Base-by-base conservation (phyloP, 2,797 vertebrate genomes). In the Enteromius argenteus region DNA sequence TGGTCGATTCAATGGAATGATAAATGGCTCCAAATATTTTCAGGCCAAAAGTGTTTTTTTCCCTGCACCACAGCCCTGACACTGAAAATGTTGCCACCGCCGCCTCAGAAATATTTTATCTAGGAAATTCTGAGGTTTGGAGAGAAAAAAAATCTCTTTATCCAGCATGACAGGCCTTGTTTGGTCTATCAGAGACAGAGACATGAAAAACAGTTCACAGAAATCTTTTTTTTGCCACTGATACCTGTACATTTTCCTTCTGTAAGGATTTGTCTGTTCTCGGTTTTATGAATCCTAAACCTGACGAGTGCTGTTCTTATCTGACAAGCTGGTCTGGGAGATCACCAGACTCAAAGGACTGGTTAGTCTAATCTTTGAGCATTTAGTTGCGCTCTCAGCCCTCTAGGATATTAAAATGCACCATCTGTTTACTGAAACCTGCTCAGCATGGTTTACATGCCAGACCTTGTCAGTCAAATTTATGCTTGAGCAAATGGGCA, bases 301-400 rank as follows among this genome's bases (percentile, higher is more conserved):
- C 85, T 86, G 89, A 87, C 91, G 75, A 91, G 90, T 91, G 90
- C 89, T 89, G 87, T 89, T 89, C 90, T 92, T 90, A 91, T 92
- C 90, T 91, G 89, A 90, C 71, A 83, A 32, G 68, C 37, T 32
- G 69, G 39, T 81, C 53, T 79, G 35, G 15, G 32, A 78, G 79
- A 84, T 84, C 81, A 84, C 60, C 9, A 53, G 72, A 46, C 49
- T 90, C 85, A 87, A 85, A 79, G 67, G 83, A 60, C 74, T 86
- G 79, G 90, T 91, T 92, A 91, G 90, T 87, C 81, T 79, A 62
- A 79, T 44, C 79, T 78, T 80, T 64, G 44, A 76, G 8, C 56
- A 68, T 86, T 75, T 80, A 83, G 44, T 30, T 30, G 49, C 56
- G 30, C 69, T 78, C 56, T 79, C 75, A 84, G 27, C 82, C 64